Evolutionary conservation across 2,113 vertebrate species (phyloP), one percentile per base, ranked within the genome.

Genomic region (Macquaria australasica): DNA sequence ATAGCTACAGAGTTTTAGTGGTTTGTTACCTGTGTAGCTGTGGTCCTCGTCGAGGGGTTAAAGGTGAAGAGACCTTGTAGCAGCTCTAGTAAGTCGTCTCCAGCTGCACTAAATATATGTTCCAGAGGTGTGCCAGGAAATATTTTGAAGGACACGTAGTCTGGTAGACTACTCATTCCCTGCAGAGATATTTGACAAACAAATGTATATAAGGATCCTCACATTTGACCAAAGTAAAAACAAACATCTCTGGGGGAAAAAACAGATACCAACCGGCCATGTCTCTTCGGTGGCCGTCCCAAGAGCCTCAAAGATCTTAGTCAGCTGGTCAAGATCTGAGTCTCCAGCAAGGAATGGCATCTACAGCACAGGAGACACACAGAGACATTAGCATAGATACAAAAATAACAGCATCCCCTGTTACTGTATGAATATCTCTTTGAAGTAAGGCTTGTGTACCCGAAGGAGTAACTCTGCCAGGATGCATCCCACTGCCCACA

Each of bases 401-500:
- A 45, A 60, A 77, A 67, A 71, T 45, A 81, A 23, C 2, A 59
- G 3, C 7, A 8, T 50, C 18, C 23, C 9, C 5, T 21, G 4
- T 39, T 12, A 53, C 9, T 62, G 4, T 34, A 6, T 21, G 18
- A 48, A 43, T 77, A 31, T 48, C 8, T 83, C 21, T 41, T 63
- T 86, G 23, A 83, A 58, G 58, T 68, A 43, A 63, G 25, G 28
- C 77, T 81, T 84, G 60, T 60, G 3, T 95, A 99, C 98, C 95
- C 98, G 94, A 41, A 99, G 97, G 5, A 99, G 97, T 66, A 99
- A 89, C 87, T 99, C 98, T 67, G 98, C 98, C 90, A 99, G 94
- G 92, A 99, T 99, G 92, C 98, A 99, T 77, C 98, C 98, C 68
- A 99, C 98, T 84, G 98, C 98, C 98, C 98, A 99, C 98, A 99